Base-by-base conservation (phyloP, 2,113 vertebrate genomes). In the Dascyllus trimaculatus region DNA sequence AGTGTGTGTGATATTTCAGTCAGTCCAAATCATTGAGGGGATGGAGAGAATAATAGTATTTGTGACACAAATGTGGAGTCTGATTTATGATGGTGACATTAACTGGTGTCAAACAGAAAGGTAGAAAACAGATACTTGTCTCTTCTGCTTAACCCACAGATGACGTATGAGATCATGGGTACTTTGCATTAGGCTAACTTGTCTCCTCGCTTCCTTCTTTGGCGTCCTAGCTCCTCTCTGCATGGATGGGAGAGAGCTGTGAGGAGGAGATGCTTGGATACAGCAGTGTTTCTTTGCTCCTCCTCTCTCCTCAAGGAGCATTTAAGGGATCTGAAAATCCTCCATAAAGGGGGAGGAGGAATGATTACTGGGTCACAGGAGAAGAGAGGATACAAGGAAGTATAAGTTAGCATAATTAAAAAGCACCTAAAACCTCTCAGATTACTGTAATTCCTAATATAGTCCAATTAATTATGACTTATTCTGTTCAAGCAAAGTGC, bases 51-150 rank as follows among this genome's bases (percentile, higher is more conserved):
- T 74, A 71, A 81, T 57, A 60, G 63, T 38, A 14, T 46, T 22
- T 57, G 60, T 62, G 80, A 65, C 67, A 80, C 63, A 81, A 75
- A 80, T 46, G 68, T n/a, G 13, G 49, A 57, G 35, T 56, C 51
- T 80, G 80, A 89, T 77, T 84, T 65, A 82, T 57, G 51, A 18
- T 4, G 54, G 45, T 35, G 77, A 73, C 80, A 83, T 81, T 83
- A 86, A 64, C 45, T 13, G 75, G 26, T 51, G 78, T 86, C 75
- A 71, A 68, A 74, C 21, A 1, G 56, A 22, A 32, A 25, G 5
- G 22, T n/a, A 4, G 49, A 65, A 40, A 62, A 76, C 26, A 43
- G 75, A 67, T 22, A 46, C 32, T 64, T 29, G 65, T 46, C 64
- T 25, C 45, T 32, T 4, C 46, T 71, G 32, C 43, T 75, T 51